These are phyloP conservation scores for Patella depressa DNA, from an alignment of 2,888 invertebrate species.

Conservation along the genomic window DNA sequence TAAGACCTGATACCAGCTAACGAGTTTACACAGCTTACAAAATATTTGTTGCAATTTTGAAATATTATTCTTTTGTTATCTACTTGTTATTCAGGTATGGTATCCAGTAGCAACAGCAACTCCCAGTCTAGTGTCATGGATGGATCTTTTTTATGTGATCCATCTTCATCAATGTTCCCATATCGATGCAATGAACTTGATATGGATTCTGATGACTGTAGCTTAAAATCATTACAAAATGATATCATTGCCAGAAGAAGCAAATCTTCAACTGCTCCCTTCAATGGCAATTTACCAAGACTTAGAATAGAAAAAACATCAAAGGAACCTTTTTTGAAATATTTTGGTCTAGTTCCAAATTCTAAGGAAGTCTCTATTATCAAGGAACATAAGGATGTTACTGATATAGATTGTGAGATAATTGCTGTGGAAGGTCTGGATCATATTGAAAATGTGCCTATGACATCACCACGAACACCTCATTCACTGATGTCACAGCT, in stretches of 20 bases:
- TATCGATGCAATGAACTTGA: too few species aligned
- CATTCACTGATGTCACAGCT: constrained; percentile 54
- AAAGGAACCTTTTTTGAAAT: constrained; percentile 26
- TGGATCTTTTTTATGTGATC: too few species aligned
- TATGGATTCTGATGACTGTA: not conserved
- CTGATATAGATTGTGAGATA: constrained; percentile 49
- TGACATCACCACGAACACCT: constrained; percentile 42
- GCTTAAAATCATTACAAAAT: not conserved
- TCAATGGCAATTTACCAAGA: not conserved
- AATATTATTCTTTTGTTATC: too few species aligned
- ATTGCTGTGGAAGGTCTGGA: constrained; percentile 60
- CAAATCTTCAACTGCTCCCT: not conserved
- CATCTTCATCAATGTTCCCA: too few species aligned
- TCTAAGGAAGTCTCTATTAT: constrained; percentile 35
- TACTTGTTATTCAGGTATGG: too few species aligned
- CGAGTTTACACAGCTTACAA: too few species aligned
- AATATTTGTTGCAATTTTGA: too few species aligned
- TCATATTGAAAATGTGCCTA: constrained; percentile 28
- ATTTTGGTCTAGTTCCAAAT: constrained; percentile 38
- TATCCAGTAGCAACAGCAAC: too few species aligned
- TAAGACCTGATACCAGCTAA: too few species aligned
- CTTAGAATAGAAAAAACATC: not conserved
- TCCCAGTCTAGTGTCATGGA: too few species aligned
- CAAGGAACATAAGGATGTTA: constrained; percentile 35
- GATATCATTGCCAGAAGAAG: not conserved